Evolutionary conservation across 1,140 invertebrate genomes (phyloP).

Genomic region (Leptopilina boulardi): DNA sequence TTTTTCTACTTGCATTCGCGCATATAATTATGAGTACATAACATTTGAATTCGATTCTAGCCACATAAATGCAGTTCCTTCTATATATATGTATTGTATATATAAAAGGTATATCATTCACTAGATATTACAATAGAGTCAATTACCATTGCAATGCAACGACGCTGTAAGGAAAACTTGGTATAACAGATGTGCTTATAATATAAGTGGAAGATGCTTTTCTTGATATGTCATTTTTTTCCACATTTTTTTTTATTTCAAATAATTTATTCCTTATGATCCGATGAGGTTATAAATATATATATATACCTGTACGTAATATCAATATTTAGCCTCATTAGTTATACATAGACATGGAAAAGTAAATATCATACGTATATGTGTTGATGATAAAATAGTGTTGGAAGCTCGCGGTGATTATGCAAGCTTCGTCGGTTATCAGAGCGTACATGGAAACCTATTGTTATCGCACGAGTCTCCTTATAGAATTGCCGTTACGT

Average conservation of each 20-base stretch:
- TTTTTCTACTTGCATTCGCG: not conserved
- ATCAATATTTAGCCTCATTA: constrained; percentile 28
- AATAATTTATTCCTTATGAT: constrained; percentile 30
- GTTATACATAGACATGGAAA: not conserved
- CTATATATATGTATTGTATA: not conserved
- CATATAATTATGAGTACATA: constrained; percentile 27
- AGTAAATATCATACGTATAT: not conserved
- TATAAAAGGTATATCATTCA: constrained; percentile 28
- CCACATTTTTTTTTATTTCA: not conserved
- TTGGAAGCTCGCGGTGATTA: constrained; percentile 23
- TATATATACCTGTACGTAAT: not conserved
- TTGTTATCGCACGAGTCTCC: constrained; percentile 22
- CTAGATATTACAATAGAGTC: constrained; percentile 43
- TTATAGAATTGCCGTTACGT: constrained; percentile 14
- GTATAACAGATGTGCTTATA: constrained; percentile 49
- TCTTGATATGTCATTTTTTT: constrained; percentile 40
- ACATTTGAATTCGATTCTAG: constrained; percentile 25
- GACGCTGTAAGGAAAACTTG: constrained; percentile 46
- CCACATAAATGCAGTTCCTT: constrained; percentile 26
- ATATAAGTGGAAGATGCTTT: constrained; percentile 48
- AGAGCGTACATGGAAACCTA: constrained; percentile 26
- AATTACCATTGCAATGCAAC: constrained; percentile 54
- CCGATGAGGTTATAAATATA: constrained; percentile 16
- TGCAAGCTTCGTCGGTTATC: constrained; percentile 25
- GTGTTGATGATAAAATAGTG: not conserved